These are phyloP conservation scores for Phortica okadai DNA, from an alignment of 2,888 invertebrate species.

Conservation along the genomic window DNA sequence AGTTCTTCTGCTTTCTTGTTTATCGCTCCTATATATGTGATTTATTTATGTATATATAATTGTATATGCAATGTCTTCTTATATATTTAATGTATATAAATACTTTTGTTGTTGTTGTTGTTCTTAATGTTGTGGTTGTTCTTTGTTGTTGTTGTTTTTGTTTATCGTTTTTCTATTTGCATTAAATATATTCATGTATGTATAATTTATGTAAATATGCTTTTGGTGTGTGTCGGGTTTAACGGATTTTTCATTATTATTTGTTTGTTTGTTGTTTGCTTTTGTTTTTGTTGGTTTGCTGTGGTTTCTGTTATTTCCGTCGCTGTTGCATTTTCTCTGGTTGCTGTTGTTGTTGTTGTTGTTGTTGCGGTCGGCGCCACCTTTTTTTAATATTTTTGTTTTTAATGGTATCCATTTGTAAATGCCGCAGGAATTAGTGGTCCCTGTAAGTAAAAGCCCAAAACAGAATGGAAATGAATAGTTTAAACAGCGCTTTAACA, in stretches of 20 bases:
- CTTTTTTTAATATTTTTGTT: slow-evolving; percentile 41
- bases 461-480: slow-evolving; percentile 49
- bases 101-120: slow-evolving; percentile 22
- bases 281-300: slow-evolving; percentile 38
- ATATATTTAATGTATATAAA: slow-evolving; percentile 39
- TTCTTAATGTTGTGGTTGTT: slow-evolving; percentile 24
- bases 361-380: slow-evolving; percentile 59
- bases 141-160: background rate
- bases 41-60: slow-evolving; percentile 42
- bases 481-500: slow-evolving; percentile 38
- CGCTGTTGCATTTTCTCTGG: slow-evolving; percentile 21
- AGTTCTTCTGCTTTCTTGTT: slow-evolving; percentile 44
- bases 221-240: slow-evolving; percentile 59
- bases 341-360: slow-evolving; percentile 37
- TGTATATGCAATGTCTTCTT: slow-evolving; percentile 34
- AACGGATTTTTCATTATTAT: slow-evolving; percentile 53
- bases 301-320: slow-evolving; percentile 22
- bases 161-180: background rate
- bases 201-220: slow-evolving; percentile 48
- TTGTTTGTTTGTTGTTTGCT: slow-evolving; percentile 28
- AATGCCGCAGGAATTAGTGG: slow-evolving; percentile 98
- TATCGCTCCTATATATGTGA: slow-evolving; percentile 26
- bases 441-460: slow-evolving; percentile 81
- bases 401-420: slow-evolving; percentile 96
- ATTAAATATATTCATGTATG: slow-evolving; percentile 61